Evolutionary conservation across 1,140 invertebrate genomes (phyloP).

Genomic region (Diprion similis): DNA sequence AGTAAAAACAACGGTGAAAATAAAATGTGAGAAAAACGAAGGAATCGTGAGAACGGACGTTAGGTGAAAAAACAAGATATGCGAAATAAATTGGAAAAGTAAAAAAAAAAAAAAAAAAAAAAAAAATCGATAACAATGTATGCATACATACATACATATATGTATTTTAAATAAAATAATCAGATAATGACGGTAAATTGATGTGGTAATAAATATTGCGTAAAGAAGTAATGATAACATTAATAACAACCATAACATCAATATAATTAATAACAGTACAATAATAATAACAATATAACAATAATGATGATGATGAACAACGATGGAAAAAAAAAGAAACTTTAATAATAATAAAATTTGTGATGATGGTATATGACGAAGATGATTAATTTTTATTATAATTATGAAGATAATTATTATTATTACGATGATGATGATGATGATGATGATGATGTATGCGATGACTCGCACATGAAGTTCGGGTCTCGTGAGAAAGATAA

Average conservation of each 20-base stretch:
- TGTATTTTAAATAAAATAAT: not conserved
- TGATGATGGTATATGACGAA: not conserved
- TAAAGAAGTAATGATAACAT: constrained; percentile 5
- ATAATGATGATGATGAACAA: constrained; percentile 1
- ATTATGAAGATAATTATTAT: no score
- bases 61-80: no score
- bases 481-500: constrained; percentile 25
- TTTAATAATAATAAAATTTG: constrained; percentile 9
- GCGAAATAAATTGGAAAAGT: not conserved
- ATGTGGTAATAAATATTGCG: not conserved
- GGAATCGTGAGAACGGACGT: no score
- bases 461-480: not conserved
- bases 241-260: constrained; percentile 5
- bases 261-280: not conserved
- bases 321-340: constrained; percentile 1
- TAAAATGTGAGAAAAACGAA: no score
- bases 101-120: not conserved
- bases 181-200: not conserved
- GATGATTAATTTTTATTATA: not conserved
- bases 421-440: not conserved
- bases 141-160: not conserved
- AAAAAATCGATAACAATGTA: not conserved
- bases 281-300: constrained; percentile 11
- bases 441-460: not conserved
- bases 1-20: no score